Conservation (phyloP, 2,888 invertebrate species). For the Muscina levida region DNA sequence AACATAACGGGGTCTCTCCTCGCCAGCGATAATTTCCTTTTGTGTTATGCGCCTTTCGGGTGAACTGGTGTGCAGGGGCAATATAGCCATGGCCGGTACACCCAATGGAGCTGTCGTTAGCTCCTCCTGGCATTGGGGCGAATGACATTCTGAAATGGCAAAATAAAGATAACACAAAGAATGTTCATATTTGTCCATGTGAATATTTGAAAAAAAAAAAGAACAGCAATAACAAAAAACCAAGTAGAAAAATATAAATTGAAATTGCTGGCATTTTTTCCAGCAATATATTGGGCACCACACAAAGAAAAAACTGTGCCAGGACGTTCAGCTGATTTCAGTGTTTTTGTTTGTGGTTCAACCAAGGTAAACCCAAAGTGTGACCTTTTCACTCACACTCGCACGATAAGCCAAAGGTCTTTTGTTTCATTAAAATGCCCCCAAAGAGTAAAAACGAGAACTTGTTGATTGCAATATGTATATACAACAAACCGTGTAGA, state of each 20-base stretch:
- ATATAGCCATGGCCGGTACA: constrained; percentile 78
- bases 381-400: constrained; percentile 9
- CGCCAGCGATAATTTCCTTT: constrained; percentile 85
- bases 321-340: not conserved
- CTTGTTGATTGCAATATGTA: constrained; percentile 24
- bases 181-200: not conserved
- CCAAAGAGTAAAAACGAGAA: not conserved
- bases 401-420: not conserved
- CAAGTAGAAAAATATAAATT: not conserved
- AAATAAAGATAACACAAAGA: not conserved
- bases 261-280: too few species aligned
- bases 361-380: constrained; percentile 4
- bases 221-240: too few species aligned
- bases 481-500: too few species aligned
- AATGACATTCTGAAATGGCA: constrained; percentile 74
- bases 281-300: not conserved
- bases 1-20: constrained; percentile 82
- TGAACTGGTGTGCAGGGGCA: constrained; percentile 79
- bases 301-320: not conserved
- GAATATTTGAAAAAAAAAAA: constrained; percentile 2
- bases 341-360: not conserved
- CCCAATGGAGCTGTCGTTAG: constrained; percentile 73
- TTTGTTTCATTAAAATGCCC: too few species aligned
- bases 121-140: constrained; percentile 77
- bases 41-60: constrained; percentile 81